phyloP scores from a whole-genome alignment of 2,797 vertebrate species.

The Emydoidea blandingii region DNA sequence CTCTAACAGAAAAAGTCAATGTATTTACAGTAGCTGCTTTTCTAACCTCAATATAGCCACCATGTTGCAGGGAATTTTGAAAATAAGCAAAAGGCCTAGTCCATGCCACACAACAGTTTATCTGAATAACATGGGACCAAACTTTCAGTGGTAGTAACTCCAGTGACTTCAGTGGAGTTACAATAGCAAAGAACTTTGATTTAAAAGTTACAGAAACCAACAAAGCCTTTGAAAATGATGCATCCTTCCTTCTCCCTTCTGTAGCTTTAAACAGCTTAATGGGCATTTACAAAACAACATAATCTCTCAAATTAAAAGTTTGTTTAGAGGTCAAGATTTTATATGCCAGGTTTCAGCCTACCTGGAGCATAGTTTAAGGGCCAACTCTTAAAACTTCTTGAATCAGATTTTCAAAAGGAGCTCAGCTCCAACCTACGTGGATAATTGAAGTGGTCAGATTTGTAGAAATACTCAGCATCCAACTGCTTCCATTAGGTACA shows the following conservation, averaged over 20 bases:
- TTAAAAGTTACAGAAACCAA: neutral
- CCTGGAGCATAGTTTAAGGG: neutral
- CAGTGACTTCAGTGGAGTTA: neutral
- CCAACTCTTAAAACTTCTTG: neutral
- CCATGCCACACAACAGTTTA: neutral
- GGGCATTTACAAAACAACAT: neutral
- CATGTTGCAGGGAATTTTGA: constrained; percentile 20
- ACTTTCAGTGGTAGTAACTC: neutral
- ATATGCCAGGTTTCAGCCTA: neutral
- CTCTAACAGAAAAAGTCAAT: neutral
- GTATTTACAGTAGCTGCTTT: constrained; percentile 16
- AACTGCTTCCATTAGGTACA: neutral
- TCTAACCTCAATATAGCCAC: neutral
- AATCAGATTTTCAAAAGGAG: neutral
- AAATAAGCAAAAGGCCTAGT: neutral
- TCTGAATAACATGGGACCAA: neutral
- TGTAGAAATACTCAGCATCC: neutral
- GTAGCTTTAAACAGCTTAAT: neutral
- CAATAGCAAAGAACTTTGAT: neutral
- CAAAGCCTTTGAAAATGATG: neutral
- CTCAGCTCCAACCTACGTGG: neutral
- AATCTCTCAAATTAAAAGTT: neutral
- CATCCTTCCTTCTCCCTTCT: neutral
- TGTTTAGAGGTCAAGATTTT: neutral
- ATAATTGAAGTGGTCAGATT: neutral